A percentile compares a stretch with the other conserved stretches of the same genome.
Evolutionary conservation across 2,797 vertebrate species (phyloP).

Genomic region (Thamnophis elegans): DNA sequence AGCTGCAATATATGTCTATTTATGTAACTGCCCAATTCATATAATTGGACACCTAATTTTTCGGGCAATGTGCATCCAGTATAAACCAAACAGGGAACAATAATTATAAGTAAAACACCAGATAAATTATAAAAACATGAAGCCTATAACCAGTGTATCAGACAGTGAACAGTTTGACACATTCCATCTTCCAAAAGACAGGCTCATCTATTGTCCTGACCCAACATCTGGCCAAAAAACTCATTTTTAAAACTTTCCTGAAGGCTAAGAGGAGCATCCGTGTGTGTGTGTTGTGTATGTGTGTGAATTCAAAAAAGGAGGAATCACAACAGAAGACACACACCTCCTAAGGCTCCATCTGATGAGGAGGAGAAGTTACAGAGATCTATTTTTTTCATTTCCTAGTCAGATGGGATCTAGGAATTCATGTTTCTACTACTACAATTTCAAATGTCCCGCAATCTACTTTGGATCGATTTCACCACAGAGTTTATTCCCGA

Average conservation of each 20-base stretch:
- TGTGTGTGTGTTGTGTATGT: no score
- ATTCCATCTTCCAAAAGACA: not conserved
- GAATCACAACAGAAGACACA: not conserved
- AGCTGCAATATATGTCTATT: not conserved
- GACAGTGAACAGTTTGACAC: not conserved
- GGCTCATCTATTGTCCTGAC: not conserved
- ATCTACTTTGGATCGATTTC: not conserved
- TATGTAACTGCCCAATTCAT: not conserved
- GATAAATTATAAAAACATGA: not conserved
- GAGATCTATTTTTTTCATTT: not conserved
- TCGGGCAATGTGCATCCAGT: not conserved
- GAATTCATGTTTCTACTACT: not conserved
- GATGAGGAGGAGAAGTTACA: no score
- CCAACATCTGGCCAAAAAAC: not conserved
- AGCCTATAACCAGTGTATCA: not conserved
- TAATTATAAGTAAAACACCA: not conserved
- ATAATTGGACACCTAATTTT: not conserved
- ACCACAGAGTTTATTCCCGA: not conserved
- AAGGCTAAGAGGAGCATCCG: no score
- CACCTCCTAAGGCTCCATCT: not conserved
- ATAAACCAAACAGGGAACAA: not conserved
- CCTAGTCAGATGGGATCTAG: not conserved
- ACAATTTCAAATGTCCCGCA: not conserved
- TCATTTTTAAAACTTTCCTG: not conserved
- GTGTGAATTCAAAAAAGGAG: no score